phyloP scores from a whole-genome alignment of 2,888 invertebrate genomes.

The Ypsolopha scabrella region DNA sequence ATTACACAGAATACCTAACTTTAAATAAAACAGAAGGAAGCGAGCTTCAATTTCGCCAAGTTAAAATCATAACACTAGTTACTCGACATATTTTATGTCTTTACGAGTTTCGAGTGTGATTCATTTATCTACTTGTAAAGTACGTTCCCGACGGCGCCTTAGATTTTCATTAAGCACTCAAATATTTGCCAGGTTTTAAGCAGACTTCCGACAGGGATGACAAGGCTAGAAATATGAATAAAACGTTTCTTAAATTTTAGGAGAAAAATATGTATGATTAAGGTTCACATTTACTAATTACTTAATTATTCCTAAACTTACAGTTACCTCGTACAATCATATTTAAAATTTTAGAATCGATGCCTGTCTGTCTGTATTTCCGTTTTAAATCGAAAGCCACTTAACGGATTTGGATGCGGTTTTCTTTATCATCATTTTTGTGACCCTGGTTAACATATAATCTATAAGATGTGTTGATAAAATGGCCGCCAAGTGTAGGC shows the following conservation, averaged over 20 bases:
- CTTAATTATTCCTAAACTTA: too few relatives aligned
- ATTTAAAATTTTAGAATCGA: too few relatives aligned
- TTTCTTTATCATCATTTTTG: too few relatives aligned
- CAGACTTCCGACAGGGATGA: slow-evolving; percentile 38
- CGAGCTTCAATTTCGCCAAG: slow-evolving; percentile 44
- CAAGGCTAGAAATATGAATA: slow-evolving; percentile 33
- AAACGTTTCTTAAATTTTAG: not conserved
- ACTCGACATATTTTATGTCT: slow-evolving; percentile 50
- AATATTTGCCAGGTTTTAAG: slow-evolving; percentile 50
- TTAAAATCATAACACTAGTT: slow-evolving; percentile 59
- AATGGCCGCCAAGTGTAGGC: too few relatives aligned
- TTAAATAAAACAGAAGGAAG: slow-evolving; percentile 22
- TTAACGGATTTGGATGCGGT: too few relatives aligned
- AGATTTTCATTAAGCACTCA: slow-evolving; percentile 61
- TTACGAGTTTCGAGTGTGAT: slow-evolving; percentile 47
- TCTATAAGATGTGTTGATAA: too few relatives aligned
- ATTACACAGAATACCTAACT: slow-evolving; percentile 38
- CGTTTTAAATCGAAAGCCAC: too few relatives aligned
- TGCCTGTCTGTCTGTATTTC: too few relatives aligned
- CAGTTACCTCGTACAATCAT: too few relatives aligned
- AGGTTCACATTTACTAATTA: too few relatives aligned
- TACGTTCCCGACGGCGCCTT: slow-evolving; percentile 35
- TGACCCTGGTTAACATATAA: too few relatives aligned
- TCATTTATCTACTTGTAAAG: slow-evolving; percentile 48
- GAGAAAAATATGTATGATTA: too few relatives aligned